phyloP scores from a whole-genome alignment of 92 coral and sea anemone species.

The Parazoanthus atlanticus region DNA sequence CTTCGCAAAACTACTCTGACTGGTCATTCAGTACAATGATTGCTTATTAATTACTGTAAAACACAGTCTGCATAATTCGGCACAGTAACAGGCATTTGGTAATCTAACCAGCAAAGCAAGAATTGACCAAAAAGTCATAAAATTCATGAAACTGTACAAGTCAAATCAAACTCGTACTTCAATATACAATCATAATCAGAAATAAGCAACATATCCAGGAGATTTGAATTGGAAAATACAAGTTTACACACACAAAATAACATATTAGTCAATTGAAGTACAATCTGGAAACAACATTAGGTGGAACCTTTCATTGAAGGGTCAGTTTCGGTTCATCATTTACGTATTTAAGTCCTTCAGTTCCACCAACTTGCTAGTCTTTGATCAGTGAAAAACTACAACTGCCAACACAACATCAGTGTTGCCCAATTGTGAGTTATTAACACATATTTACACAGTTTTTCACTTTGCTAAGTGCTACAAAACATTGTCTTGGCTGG shows the following conservation, averaged over 20 bases:
- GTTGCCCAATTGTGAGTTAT: background rate
- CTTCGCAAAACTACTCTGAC: background rate
- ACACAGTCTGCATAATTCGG: background rate
- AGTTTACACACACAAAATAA: background rate
- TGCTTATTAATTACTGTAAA: background rate
- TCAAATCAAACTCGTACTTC: background rate
- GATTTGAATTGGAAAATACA: background rate
- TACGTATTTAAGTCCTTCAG: background rate
- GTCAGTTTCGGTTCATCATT: background rate
- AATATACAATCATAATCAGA: background rate
- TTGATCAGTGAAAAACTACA: background rate
- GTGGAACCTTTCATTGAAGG: background rate
- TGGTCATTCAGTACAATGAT: too few species aligned
- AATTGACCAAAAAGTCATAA: background rate
- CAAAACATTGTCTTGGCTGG: background rate
- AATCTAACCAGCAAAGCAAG: background rate
- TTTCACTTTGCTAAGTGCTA: background rate
- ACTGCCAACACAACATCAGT: background rate
- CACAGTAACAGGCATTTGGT: background rate
- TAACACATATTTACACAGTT: background rate
- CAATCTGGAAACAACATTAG: background rate
- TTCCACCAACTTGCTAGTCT: background rate
- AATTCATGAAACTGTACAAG: background rate
- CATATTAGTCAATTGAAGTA: background rate
- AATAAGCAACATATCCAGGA: background rate